Percentiles rank a stretch among this genome's conserved stretches.
These are phyloP conservation scores for Poeciliopsis infans DNA, from an alignment of 2,797 vertebrate species.

Conservation along the genomic window DNA sequence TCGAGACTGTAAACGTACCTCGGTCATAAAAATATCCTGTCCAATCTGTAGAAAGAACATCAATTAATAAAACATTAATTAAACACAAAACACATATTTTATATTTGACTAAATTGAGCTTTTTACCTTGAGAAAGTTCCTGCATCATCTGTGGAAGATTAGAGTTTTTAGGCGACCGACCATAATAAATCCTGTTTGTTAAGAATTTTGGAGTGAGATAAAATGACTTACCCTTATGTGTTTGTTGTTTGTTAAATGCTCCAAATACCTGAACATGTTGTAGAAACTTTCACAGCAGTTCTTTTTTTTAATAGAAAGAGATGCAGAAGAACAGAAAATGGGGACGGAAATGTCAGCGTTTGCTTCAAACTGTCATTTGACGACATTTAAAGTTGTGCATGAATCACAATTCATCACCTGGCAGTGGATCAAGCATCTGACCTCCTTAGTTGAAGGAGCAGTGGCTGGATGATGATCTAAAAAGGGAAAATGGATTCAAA, in stretches of 20 bases:
- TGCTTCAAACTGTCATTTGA: background rate
- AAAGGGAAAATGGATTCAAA: background rate
- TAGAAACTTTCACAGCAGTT: conserved; percentile 5
- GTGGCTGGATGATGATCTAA: background rate
- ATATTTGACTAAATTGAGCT: background rate
- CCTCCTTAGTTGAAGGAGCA: no score
- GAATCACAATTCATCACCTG: conserved; percentile 47
- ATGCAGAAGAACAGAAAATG: background rate
- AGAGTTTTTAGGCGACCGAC: background rate
- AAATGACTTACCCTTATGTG: conserved; percentile 37
- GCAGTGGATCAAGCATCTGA: conserved; percentile 20
- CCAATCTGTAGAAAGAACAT: conserved; percentile 5
- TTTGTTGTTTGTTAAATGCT: fast-evolving
- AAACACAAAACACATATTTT: background rate
- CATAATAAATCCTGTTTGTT: background rate
- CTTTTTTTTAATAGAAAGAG: conserved; percentile 24
- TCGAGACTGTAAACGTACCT: conserved; percentile 30
- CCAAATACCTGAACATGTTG: fast-evolving
- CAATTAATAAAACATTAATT: background rate
- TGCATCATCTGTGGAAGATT: conserved; percentile 28
- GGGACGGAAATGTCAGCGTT: background rate
- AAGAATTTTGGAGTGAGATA: background rate
- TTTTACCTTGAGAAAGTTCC: conserved; percentile 27
- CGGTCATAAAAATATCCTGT: background rate
- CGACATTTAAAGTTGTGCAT: background rate